Evolutionary conservation across 2,888 invertebrate genomes (phyloP).

Genomic region (Eupithecia vulgata): DNA sequence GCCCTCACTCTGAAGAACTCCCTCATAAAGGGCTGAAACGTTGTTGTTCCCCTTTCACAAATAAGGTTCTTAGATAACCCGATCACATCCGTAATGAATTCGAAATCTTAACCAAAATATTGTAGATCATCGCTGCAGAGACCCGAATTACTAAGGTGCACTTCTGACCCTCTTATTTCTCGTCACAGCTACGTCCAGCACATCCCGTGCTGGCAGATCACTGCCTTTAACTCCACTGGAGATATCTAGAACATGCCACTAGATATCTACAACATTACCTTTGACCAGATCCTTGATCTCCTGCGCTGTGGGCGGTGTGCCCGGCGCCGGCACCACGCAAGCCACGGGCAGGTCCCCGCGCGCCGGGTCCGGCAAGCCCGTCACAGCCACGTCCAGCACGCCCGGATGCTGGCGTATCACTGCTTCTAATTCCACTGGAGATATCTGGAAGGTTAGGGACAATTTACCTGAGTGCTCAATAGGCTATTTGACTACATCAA

Average conservation of each 20-base stretch:
- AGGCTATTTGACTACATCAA: too few species aligned
- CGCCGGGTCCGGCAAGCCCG: slow-evolving; percentile 55
- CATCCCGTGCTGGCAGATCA: slow-evolving; percentile 32
- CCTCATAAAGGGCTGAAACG: too few species aligned
- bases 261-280: slow-evolving; percentile 47
- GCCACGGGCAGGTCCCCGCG: slow-evolving; percentile 64
- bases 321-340: slow-evolving; percentile 53
- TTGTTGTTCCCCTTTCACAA: too few species aligned
- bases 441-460: slow-evolving; percentile 53
- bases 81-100: too few species aligned
- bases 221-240: neutral
- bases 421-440: slow-evolving; percentile 60
- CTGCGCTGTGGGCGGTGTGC: slow-evolving; percentile 49
- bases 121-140: neutral
- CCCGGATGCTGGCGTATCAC: slow-evolving; percentile 61
- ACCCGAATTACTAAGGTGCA: neutral
- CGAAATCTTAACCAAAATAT: neutral
- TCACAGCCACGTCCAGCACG: slow-evolving; percentile 63
- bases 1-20: too few species aligned
- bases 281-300: slow-evolving; percentile 65
- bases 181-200: slow-evolving; percentile 52
- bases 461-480: too few species aligned
- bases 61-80: too few species aligned
- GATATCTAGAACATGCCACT: neutral
- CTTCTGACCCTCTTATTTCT: too few species aligned